These are phyloP conservation scores for Stenurella melanura DNA, from an alignment of 2,888 invertebrate genomes.

Conservation along the genomic window DNA sequence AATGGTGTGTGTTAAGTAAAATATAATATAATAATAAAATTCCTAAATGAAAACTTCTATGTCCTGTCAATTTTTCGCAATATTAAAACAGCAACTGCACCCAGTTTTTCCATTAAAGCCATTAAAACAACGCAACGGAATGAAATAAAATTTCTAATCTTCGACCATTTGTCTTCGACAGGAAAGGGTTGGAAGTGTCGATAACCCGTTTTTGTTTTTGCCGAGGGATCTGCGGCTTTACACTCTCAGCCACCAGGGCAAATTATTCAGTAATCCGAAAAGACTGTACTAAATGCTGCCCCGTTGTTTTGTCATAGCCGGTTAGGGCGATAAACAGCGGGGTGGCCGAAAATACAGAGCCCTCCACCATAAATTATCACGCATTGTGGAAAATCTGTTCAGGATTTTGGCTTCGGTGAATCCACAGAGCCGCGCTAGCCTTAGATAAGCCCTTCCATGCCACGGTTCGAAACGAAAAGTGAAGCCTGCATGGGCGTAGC, in stretches of 20 bases:
- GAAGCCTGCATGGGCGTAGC: background rate
- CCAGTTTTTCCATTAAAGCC: background rate
- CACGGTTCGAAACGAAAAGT: conserved; percentile 6
- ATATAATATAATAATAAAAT: no score
- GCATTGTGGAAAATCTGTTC: conserved; percentile 43
- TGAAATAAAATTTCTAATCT: background rate
- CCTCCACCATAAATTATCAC: conserved; percentile 39
- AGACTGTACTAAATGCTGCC: conserved; percentile 17
- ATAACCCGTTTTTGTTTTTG: background rate
- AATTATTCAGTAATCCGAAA: conserved; percentile 21
- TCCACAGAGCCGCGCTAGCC: conserved; percentile 8
- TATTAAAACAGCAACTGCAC: background rate
- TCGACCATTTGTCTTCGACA: background rate
- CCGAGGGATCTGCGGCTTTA: conserved; percentile 7
- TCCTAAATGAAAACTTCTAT: no score
- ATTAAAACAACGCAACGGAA: background rate
- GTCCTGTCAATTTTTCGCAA: no score
- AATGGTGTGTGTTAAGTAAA: no score
- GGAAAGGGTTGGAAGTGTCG: background rate
- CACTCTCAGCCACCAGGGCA: conserved; percentile 6
- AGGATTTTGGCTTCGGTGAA: conserved; percentile 42
- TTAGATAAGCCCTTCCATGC: conserved; percentile 20
- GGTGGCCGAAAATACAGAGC: conserved; percentile 26
- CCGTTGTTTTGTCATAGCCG: conserved; percentile 35
- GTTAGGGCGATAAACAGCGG: conserved; percentile 33